These are phyloP conservation scores for Austrofundulus limnaeus DNA, from an alignment of 2,113 vertebrate species.

Conservation along the genomic window DNA sequence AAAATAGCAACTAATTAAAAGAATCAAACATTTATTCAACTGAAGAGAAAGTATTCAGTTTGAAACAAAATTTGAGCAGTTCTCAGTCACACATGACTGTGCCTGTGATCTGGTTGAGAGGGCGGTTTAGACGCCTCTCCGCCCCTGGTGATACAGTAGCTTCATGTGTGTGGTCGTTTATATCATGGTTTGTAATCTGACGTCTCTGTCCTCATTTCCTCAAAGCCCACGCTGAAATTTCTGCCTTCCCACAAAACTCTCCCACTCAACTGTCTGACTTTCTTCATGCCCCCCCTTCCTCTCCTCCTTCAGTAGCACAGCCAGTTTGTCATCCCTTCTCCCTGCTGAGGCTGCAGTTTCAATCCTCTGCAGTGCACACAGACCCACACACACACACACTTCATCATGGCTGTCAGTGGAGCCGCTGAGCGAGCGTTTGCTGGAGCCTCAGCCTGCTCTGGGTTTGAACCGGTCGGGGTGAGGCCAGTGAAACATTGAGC, in stretches of 20 bases:
- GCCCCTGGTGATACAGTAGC: constrained; percentile 1
- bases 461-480: constrained; percentile 15
- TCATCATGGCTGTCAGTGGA: constrained; percentile 46
- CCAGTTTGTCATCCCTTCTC: constrained; percentile 43
- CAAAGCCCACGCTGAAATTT: constrained; percentile 41
- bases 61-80: not conserved
- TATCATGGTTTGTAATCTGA: constrained; percentile 33
- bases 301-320: constrained; percentile 23
- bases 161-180: constrained; percentile 17
- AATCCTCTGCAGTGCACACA: constrained; percentile 16
- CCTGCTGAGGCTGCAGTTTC: constrained; percentile 56
- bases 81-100: not conserved
- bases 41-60: not conserved
- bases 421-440: constrained; percentile 48
- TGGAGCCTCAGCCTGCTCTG: constrained; percentile 23
- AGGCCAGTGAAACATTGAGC: constrained; percentile 10
- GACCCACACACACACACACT: constrained; percentile 30
- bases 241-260: constrained; percentile 33
- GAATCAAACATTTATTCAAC: too few species aligned
- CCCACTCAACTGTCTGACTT: constrained; percentile 67
- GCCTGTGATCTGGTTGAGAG: not conserved
- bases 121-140: not conserved
- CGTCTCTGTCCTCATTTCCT: constrained; percentile 44
- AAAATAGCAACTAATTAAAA: too few species aligned
- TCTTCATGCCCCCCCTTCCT: constrained; percentile 40